Evolutionary conservation across 2,888 invertebrate species (phyloP).

Genomic region (Sarcophaga variegata): DNA sequence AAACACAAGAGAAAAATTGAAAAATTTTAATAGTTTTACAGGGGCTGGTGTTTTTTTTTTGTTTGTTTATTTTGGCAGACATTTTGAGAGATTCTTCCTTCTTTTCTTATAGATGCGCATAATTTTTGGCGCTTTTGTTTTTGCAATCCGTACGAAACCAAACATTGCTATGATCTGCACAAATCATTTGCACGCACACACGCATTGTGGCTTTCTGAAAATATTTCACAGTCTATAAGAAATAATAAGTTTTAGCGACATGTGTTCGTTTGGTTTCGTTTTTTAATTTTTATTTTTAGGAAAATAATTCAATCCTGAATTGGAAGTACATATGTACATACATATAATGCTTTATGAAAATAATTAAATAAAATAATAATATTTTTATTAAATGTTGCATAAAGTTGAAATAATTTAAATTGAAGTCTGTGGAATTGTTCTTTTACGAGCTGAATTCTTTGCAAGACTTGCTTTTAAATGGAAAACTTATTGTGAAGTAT

Average conservation of each 20-base stretch:
- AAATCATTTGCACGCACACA: constrained; percentile 33
- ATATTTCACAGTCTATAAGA: constrained; percentile 79
- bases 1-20: constrained; percentile 4
- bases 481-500: background rate
- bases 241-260: constrained; percentile 76
- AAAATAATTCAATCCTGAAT: constrained; percentile 45
- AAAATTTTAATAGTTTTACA: constrained; percentile 37
- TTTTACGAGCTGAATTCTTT: constrained; percentile 25
- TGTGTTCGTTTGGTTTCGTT: constrained; percentile 70
- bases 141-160: constrained; percentile 16
- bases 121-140: constrained; percentile 20
- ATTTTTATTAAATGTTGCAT: constrained; percentile 63
- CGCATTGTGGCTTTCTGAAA: constrained; percentile 69
- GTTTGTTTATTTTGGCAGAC: constrained; percentile 53
- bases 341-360: background rate
- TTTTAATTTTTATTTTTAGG: constrained; percentile 20
- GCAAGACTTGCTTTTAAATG: background rate
- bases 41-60: constrained; percentile 27
- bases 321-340: background rate
- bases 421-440: constrained; percentile 6
- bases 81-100: constrained; percentile 57
- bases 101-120: background rate
- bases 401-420: constrained; percentile 58
- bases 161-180: constrained; percentile 17
- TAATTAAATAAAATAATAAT: constrained; percentile 35